Percentiles rank a stretch among this genome's conserved stretches.
Conservation (phyloP, 2,113 vertebrate species). For the Melozone crissalis region DNA sequence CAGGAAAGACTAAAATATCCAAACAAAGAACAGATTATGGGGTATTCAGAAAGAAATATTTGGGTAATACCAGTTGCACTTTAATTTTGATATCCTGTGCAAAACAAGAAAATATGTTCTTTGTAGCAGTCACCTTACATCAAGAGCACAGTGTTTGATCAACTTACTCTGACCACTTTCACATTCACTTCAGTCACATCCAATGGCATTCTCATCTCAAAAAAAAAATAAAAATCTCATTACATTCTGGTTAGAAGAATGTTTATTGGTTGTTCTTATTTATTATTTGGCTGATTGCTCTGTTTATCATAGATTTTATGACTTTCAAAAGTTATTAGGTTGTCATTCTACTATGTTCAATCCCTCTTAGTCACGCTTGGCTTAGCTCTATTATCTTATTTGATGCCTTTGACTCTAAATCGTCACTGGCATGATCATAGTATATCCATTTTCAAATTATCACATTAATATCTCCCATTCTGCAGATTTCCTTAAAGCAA, state of each 20-base stretch:
- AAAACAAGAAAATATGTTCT: background rate
- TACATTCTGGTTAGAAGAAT: background rate
- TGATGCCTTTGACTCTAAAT: conserved; percentile 12
- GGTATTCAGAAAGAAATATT: background rate
- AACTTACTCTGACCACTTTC: background rate
- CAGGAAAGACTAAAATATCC: background rate
- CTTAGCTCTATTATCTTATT: background rate
- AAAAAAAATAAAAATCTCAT: background rate
- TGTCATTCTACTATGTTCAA: background rate
- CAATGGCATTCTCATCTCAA: fast-evolving
- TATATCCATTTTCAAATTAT: conserved; percentile 14
- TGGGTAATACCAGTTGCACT: background rate
- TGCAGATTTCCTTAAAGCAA: background rate
- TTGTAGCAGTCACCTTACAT: background rate
- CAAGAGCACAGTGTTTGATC: background rate
- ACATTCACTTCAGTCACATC: background rate
- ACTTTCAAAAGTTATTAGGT: conserved; percentile 11
- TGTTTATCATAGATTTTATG: background rate
- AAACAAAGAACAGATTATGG: background rate
- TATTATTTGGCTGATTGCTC: background rate
- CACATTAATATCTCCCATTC: conserved; percentile 11
- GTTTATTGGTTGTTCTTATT: background rate
- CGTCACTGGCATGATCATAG: background rate
- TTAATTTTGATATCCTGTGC: background rate
- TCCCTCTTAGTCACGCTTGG: background rate